A percentile compares a stretch with the other conserved stretches of the same genome.
Evolutionary conservation across 2,797 vertebrate genomes (phyloP).

Genomic region (Sebastolobus alascanus): DNA sequence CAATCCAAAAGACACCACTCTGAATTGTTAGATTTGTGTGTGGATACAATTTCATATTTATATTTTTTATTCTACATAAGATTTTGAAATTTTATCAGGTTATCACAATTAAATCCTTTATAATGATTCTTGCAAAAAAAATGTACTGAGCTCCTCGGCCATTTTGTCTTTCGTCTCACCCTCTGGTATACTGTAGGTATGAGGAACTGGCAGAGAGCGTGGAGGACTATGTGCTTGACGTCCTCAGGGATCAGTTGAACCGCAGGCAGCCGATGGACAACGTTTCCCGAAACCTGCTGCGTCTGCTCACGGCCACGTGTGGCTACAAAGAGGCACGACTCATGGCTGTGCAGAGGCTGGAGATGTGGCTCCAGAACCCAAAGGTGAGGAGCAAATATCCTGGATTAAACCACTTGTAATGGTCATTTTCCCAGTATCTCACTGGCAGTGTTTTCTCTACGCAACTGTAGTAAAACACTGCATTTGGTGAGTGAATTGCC

Average conservation of each 20-base stretch:
- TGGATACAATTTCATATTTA: not conserved
- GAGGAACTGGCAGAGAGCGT: constrained; percentile 96
- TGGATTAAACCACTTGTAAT: not conserved
- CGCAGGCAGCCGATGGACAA: constrained; percentile 98
- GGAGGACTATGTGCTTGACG: constrained; percentile 96
- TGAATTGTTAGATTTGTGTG: not conserved
- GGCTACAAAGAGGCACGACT: constrained; percentile 97
- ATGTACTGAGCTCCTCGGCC: not conserved
- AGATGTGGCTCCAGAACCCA: constrained; percentile 99
- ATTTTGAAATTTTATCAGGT: not conserved
- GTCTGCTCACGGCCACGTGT: constrained; percentile 94
- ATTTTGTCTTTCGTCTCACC: not conserved
- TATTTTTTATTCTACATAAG: not conserved
- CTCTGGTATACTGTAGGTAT: constrained; percentile 84
- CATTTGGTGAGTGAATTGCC: not conserved
- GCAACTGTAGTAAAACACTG: not conserved
- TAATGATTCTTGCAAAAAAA: not conserved
- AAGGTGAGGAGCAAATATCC: constrained; percentile 86
- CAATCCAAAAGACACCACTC: not conserved
- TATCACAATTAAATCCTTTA: not conserved
- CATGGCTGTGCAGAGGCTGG: constrained; percentile 95
- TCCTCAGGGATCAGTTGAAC: constrained; percentile 95
- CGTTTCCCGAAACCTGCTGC: constrained; percentile 95
- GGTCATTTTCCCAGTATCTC: not conserved
- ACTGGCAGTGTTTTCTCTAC: not conserved